Base-by-base conservation (phyloP, 2,888 invertebrate genomes). In the Plebejus melissa region DNA sequence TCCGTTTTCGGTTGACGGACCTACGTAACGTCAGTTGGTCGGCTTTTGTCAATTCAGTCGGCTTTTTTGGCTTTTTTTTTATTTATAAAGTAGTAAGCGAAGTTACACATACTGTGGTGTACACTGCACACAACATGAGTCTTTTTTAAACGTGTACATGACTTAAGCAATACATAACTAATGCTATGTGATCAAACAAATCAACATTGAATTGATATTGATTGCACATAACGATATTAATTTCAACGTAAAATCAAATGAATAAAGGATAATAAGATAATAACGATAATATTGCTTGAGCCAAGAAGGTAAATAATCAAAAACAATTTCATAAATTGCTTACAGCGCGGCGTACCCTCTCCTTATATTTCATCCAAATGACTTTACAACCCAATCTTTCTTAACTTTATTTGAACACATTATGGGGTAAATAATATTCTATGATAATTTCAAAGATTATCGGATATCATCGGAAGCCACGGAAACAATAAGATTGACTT, bases 311-410 rank as follows among this genome's bases (percentile, higher is more conserved):
- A 65, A 13, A 65, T 72, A 54, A 72, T 54, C 50, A 72, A 72
- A 72, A 72, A 50, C 72, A 72, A 72, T 72, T 50, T 72, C 32
- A 72, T 50, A 71, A 71, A 50, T 72, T 72, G 54, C 54, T 13
- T 65, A 65, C 4, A 4, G 32, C 65, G 32, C 13, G 16, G 65
- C 32, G 13, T 65, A 50, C 50, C 22, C 77, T 79, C 80, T 81
- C 79, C 41, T 80, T 82, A 83, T 88, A 88, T 88, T 84, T 88
- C 87, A 88, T 86, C 83, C 82, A 79, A 87, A 88, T 84, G 85
- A 85, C 86, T 83, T 84, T 83, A 83, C 83, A 83, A 86, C 85
- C 77, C 77, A 78, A 80, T 79, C 79, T 81, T 76, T 76, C 76
- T 77, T 79, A 79, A 77, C 75, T 78, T 79, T 77, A 78, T 76